phyloP scores from a whole-genome alignment of 2,888 invertebrate species.

The Aricia artaxerxes region DNA sequence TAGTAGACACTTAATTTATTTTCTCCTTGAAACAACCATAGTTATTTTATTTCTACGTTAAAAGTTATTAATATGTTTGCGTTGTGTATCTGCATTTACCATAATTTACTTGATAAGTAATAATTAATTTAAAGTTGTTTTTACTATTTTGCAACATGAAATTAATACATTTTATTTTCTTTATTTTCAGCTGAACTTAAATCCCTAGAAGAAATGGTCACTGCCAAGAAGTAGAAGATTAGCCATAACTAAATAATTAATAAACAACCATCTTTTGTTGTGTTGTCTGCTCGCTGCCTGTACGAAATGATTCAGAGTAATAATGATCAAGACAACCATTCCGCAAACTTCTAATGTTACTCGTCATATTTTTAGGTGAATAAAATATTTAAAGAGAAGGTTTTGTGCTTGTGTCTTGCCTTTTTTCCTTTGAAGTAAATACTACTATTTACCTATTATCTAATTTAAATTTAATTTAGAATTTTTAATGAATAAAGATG shows the following conservation, averaged over 20 bases:
- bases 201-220: constrained; percentile 62
- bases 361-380: constrained; percentile 66
- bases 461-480: too few relatives aligned
- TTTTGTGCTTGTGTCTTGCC: constrained; percentile 36
- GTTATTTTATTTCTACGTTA: too few relatives aligned
- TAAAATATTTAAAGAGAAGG: constrained; percentile 39
- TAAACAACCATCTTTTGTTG: constrained; percentile 50
- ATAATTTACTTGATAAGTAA: too few relatives aligned
- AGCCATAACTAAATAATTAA: constrained; percentile 54
- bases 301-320: constrained; percentile 33
- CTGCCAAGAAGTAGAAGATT: constrained; percentile 56
- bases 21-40: too few relatives aligned
- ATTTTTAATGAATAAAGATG: too few relatives aligned
- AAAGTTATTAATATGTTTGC: too few relatives aligned
- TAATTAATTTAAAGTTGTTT: constrained; percentile 27
- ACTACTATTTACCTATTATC: too few relatives aligned
- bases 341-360: constrained; percentile 57
- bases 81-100: too few relatives aligned
- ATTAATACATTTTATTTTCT: constrained; percentile 31
- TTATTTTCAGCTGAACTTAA: constrained; percentile 74
- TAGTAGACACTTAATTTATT: not conserved
- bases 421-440: not conserved
- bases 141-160: too few relatives aligned
- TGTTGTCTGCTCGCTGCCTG: constrained; percentile 47
- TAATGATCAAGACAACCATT: constrained; percentile 48